Conservation (phyloP, 2,888 invertebrate genomes). For the Theodoxus fluviatilis region DNA sequence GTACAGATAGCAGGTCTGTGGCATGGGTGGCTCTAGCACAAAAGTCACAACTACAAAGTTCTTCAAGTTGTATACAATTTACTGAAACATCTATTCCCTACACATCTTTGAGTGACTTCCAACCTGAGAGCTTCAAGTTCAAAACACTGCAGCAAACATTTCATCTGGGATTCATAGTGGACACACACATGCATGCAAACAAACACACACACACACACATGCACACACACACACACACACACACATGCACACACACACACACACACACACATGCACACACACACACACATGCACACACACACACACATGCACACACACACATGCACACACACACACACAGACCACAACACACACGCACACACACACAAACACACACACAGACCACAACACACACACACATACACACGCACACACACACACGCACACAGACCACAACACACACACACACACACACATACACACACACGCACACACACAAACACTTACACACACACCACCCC, state of each 20-base stretch:
- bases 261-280: neutral
- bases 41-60: no score
- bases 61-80: no score
- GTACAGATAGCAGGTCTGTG: no score
- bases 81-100: neutral
- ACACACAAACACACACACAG: slow-evolving; percentile 8
- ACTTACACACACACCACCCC: neutral
- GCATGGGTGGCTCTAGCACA: no score
- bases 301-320: slow-evolving; percentile 15
- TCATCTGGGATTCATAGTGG: no score
- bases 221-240: slow-evolving; percentile 18
- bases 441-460: neutral
- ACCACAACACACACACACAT: neutral
- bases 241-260: neutral
- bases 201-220: slow-evolving; percentile 1
- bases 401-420: slow-evolving; percentile 14
- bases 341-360: neutral
- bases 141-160: neutral
- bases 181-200: neutral
- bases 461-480: neutral
- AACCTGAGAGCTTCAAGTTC: slow-evolving; percentile 19
- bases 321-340: slow-evolving; percentile 4
- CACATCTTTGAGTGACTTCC: slow-evolving; percentile 26
- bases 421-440: neutral
- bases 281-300: slow-evolving; percentile 7